Evolutionary conservation across 2,888 invertebrate species (phyloP), one percentile per base, ranked within the genome.

Genomic region (Celastrina argiolus): DNA sequence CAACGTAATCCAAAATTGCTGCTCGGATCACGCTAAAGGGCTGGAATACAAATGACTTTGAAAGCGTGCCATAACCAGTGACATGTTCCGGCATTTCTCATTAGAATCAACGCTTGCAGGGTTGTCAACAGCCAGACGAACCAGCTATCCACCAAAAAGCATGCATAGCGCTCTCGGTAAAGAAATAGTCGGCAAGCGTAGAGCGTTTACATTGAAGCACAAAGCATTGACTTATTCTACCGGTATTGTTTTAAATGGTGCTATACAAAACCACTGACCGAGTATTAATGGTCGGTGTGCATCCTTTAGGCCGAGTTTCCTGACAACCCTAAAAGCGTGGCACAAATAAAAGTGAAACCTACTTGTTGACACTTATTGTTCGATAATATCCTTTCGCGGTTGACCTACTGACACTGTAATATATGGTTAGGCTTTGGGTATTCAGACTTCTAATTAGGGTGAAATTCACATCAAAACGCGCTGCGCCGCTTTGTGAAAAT

Each of bases 41-140:
- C 67, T 39, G 67, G 74, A 71, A 74, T 74, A 74, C 74, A 71
- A 73, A 74, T 73, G 59, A 34, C 64, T 66, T 69, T 69, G 72
- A 74, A 74, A 74, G 74, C 69, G 74, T 73, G 73, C 71, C 72
- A 69, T 70, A 71, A 73, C 63, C 68, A 68, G 63, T 72, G 70
- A 72, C 71, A 69, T 74, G 73, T 76, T 76, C 75, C 75, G 76
- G 75, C 74, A 74, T 71, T 71, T 72, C 67, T 56, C 70, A 67
- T 69, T 68, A 69, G 66, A 70, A 66, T 68, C 51, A 51, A 51
- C 51, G 31, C 31, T 1, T 31, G 31, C 36, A 51, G 51, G 51
- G 51, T 2, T 51, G 22, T 22, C 51, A 12, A 26, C 22, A 6
- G 12, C 4, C 12, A 45, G 45, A 45, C 18, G 16, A 45, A 18